Evolutionary conservation across 2,888 invertebrate species (phyloP).

Genomic region (Clunio marinus): DNA sequence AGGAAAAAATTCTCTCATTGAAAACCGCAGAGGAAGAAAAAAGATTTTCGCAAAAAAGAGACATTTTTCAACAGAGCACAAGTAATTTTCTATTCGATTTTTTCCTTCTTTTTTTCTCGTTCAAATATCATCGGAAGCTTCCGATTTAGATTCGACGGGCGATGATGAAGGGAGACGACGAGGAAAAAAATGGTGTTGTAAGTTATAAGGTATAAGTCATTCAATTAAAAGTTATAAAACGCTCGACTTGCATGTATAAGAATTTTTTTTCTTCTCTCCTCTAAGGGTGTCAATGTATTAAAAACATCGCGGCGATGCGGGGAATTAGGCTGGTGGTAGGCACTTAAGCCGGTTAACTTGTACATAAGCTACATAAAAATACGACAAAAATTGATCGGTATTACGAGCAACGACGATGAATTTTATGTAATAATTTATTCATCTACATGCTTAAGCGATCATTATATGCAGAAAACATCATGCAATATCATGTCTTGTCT

Average conservation of each 20-base stretch:
- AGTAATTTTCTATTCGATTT: conserved; percentile 29
- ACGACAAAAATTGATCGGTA: conserved; percentile 29
- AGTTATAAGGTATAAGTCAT: conserved; percentile 35
- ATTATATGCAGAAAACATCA: conserved; percentile 32
- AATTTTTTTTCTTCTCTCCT: conserved; percentile 3
- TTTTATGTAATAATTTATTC: conserved; percentile 31
- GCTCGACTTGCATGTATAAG: conserved; percentile 19
- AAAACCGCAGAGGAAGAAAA: conserved; percentile 31
- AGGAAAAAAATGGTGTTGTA: conserved; percentile 31
- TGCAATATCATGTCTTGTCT: conserved; percentile 19
- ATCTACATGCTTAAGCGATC: conserved; percentile 29
- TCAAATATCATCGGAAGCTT: conserved; percentile 25
- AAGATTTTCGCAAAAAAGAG: conserved; percentile 30
- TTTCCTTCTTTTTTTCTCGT: conserved; percentile 12
- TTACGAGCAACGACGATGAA: not conserved
- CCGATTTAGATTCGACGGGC: conserved; percentile 34
- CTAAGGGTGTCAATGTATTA: conserved; percentile 32
- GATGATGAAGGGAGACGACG: conserved; percentile 22
- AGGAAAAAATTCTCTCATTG: conserved; percentile 39
- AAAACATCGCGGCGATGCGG: not conserved
- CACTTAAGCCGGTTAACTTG: conserved; percentile 28
- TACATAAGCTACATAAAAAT: conserved; percentile 23
- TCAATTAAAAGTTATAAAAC: conserved; percentile 39
- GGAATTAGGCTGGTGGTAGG: conserved; percentile 28
- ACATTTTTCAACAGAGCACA: conserved; percentile 26